Conservation (phyloP, 2,113 vertebrate genomes). For the Etia nguti region DNA sequence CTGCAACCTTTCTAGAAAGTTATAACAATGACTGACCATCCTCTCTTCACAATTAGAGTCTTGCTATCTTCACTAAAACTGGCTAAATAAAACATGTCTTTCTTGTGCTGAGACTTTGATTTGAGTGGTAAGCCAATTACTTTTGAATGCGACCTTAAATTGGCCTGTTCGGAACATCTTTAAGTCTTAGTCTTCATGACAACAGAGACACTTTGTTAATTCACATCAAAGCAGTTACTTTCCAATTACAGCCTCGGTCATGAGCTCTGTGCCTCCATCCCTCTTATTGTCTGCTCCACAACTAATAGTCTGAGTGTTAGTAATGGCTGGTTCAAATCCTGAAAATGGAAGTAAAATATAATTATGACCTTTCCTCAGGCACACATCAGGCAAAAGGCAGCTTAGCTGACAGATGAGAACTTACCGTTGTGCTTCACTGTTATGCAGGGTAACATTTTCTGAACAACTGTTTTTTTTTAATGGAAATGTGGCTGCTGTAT, state of each 20-base stretch:
- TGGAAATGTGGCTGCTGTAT: not conserved
- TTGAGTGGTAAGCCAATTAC: slow-evolving; percentile 44
- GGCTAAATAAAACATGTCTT: slow-evolving; percentile 16
- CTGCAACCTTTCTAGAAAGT: not conserved
- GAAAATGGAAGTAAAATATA: slow-evolving; percentile 18
- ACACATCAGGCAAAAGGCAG: slow-evolving; percentile 11
- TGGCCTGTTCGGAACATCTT: slow-evolving; percentile 27
- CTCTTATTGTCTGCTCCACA: not conserved
- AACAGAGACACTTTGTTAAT: slow-evolving; percentile 39
- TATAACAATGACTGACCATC: not conserved
- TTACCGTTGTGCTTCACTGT: not conserved
- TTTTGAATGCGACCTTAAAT: slow-evolving; percentile 20
- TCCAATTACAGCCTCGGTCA: slow-evolving; percentile 35
- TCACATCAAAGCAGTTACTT: slow-evolving; percentile 54
- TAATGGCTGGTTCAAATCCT: not conserved
- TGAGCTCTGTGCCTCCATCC: not conserved
- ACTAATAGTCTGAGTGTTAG: not conserved
- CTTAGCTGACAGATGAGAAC: slow-evolving; percentile 21
- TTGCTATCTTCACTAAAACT: not conserved
- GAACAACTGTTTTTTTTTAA: not conserved
- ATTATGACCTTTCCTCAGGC: slow-evolving; percentile 34
- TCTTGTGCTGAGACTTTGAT: slow-evolving; percentile 4
- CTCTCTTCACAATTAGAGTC: not conserved
- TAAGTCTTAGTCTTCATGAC: slow-evolving; percentile 9
- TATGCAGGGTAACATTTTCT: not conserved